Evolutionary conservation across 2,888 invertebrate species (phyloP).

Genomic region (Megastigmus dorsalis): DNA sequence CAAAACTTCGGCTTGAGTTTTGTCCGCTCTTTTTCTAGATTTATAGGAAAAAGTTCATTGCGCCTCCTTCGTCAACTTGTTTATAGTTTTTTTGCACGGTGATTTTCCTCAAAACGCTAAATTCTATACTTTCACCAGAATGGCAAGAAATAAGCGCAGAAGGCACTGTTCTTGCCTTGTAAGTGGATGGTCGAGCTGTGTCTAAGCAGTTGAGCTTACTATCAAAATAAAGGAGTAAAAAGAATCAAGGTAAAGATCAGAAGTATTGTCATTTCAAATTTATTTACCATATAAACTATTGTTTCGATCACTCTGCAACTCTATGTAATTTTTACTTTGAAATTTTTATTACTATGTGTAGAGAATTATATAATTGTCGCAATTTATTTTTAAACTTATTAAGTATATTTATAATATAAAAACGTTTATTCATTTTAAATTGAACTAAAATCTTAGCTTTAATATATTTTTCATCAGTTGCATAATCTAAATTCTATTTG

Average conservation of each 20-base stretch:
- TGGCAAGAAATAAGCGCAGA: background rate
- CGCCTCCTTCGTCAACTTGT: background rate
- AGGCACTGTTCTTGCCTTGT: constrained; percentile 9
- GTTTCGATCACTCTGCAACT: background rate
- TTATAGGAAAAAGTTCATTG: constrained; percentile 35
- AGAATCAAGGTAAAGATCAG: too few relatives aligned
- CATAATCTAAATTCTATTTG: too few relatives aligned
- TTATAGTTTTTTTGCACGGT: too few relatives aligned
- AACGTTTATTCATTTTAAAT: too few relatives aligned
- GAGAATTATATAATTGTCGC: too few relatives aligned
- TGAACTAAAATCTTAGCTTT: too few relatives aligned
- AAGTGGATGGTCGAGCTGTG: constrained; percentile 10
- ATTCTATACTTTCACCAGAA: background rate
- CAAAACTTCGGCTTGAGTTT: background rate
- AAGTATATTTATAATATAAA: too few relatives aligned
- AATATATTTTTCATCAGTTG: too few relatives aligned
- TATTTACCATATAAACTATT: too few relatives aligned
- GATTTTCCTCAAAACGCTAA: constrained; percentile 7
- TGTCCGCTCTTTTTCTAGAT: constrained; percentile 1
- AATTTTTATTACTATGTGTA: too few relatives aligned
- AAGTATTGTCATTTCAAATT: constrained; percentile 4
- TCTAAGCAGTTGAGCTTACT: background rate
- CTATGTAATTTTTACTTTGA: too few relatives aligned
- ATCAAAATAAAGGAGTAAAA: background rate
- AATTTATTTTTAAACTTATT: too few relatives aligned